Evolutionary conservation across 2,888 invertebrate genomes (phyloP).

Genomic region (Galerucella nymphaeae): DNA sequence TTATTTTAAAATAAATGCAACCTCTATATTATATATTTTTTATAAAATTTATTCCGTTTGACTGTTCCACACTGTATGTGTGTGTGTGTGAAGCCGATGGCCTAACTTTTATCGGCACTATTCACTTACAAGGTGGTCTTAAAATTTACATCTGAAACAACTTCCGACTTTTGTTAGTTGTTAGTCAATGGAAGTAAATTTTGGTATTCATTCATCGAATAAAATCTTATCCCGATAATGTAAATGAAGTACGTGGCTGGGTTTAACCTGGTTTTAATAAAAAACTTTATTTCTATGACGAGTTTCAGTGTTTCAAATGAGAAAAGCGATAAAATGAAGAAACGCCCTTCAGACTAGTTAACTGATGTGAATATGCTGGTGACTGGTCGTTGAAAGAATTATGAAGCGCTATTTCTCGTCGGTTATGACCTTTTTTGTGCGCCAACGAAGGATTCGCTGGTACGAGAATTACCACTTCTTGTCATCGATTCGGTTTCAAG

Average conservation of each 20-base stretch:
- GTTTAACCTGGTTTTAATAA: too few species aligned
- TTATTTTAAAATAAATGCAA: too few species aligned
- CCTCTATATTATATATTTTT: too few species aligned
- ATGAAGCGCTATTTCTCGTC: slow-evolving; percentile 57
- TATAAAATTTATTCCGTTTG: too few species aligned
- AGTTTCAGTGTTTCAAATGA: background rate
- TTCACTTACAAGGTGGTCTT: slow-evolving; percentile 17
- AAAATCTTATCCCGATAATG: too few species aligned
- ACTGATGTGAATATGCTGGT: slow-evolving; percentile 34
- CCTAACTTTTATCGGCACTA: slow-evolving; percentile 21
- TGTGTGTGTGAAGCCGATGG: slow-evolving; percentile 52
- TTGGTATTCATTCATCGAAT: too few species aligned
- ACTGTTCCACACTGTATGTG: too few species aligned
- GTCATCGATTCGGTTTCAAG: slow-evolving; percentile 55
- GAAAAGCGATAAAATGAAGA: slow-evolving; percentile 35
- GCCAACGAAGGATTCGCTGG: slow-evolving; percentile 54
- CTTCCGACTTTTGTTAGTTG: too few species aligned
- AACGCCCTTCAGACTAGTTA: slow-evolving; percentile 35
- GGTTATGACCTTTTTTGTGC: slow-evolving; percentile 56
- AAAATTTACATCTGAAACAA: slow-evolving; percentile 7
- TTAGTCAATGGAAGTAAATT: too few species aligned
- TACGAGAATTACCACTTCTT: slow-evolving; percentile 59
- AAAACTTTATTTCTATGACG: background rate
- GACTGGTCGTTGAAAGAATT: slow-evolving; percentile 48
- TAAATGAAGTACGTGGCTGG: too few species aligned